phyloP scores from a whole-genome alignment of 2,797 vertebrate genomes.

The Macroramphosus scolopax region DNA sequence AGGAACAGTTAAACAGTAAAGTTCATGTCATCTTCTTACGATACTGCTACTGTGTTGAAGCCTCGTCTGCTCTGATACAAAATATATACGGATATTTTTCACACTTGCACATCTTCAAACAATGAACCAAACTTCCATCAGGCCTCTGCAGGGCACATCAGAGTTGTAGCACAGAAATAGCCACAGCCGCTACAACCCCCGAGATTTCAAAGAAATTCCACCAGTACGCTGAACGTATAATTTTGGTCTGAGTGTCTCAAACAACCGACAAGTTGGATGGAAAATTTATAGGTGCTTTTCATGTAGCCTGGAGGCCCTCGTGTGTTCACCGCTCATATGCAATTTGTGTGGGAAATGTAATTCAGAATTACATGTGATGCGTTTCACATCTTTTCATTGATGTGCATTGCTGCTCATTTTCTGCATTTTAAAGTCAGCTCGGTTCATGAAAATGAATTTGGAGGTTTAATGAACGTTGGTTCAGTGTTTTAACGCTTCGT shows the following conservation, averaged over 20 bases:
- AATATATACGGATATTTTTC: constrained; percentile 4
- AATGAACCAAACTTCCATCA: background rate
- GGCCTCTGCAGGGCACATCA: constrained; percentile 10
- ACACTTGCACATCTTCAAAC: background rate
- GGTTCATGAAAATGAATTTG: too few relatives aligned
- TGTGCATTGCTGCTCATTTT: too few relatives aligned
- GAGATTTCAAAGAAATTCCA: constrained; percentile 74
- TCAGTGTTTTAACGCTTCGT: too few relatives aligned
- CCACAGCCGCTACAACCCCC: constrained; percentile 38
- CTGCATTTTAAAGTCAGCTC: too few relatives aligned
- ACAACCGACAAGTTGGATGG: constrained; percentile 54
- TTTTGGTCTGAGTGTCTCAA: constrained; percentile 70
- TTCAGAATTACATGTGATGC: too few relatives aligned
- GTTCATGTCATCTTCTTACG: background rate
- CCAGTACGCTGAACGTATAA: constrained; percentile 64
- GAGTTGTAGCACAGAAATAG: constrained; percentile 57
- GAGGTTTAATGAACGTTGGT: too few relatives aligned
- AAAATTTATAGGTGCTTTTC: constrained; percentile 69
- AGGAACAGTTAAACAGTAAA: too few relatives aligned
- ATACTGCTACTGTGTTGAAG: background rate
- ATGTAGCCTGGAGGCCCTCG: constrained; percentile 46
- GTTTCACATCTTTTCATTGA: too few relatives aligned
- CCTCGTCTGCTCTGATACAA: background rate
- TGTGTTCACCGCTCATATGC: constrained; percentile 24
- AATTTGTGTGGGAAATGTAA: too few relatives aligned